These are phyloP conservation scores for Heliconius cydno DNA, from an alignment of 2,888 invertebrate species.

Conservation along the genomic window DNA sequence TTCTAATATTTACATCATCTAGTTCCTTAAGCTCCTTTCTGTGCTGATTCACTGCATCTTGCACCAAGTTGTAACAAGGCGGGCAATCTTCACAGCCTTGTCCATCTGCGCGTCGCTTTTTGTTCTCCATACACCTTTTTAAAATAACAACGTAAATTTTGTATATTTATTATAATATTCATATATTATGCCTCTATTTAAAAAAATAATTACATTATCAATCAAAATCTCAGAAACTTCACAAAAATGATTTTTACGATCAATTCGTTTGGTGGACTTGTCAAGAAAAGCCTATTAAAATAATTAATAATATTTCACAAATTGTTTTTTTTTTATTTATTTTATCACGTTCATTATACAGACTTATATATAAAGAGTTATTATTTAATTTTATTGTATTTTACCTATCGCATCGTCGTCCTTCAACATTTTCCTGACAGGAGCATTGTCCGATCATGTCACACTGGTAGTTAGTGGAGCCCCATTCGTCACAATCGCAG, in stretches of 20 bases:
- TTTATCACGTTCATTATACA: not conserved
- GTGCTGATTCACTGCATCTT: slow-evolving; percentile 91
- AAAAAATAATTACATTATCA: too few species aligned
- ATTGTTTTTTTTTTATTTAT: too few species aligned
- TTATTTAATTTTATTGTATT: not conserved
- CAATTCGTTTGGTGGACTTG: too few species aligned
- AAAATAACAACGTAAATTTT: not conserved
- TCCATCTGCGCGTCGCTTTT: slow-evolving; percentile 90
- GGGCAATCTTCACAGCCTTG: slow-evolving; percentile 96
- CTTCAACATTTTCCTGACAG: slow-evolving; percentile 95
- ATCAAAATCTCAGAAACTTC: too few species aligned
- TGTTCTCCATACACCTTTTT: slow-evolving; percentile 95
- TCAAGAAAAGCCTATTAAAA: too few species aligned
- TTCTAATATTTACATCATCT: slow-evolving; percentile 78
- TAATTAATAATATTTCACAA: too few species aligned
- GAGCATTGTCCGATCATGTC: slow-evolving; percentile 94
- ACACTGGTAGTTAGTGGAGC: slow-evolving; percentile 95
- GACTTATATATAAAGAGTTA: not conserved
- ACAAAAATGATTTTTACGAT: too few species aligned
- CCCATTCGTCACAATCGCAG: slow-evolving; percentile 95
- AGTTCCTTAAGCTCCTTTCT: slow-evolving; percentile 89
- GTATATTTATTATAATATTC: too few species aligned
- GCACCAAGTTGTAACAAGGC: slow-evolving; percentile 97
- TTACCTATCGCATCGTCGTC: slow-evolving; percentile 92
- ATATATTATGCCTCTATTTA: too few species aligned